phyloP scores from a whole-genome alignment of 2,113 vertebrate genomes.

The Callipepla californica region DNA sequence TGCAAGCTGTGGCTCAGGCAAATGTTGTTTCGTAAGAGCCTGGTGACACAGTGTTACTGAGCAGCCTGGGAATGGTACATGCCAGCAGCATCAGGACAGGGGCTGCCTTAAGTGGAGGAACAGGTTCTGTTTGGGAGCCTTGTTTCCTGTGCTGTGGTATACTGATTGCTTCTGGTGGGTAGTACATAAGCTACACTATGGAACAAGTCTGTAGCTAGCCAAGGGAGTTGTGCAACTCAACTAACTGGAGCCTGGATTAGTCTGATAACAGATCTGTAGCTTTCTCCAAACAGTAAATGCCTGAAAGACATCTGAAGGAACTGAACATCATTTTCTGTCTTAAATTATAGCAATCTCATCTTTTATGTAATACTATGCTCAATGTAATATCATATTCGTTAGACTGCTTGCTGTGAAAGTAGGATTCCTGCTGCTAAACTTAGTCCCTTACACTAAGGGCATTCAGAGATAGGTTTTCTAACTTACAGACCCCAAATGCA shows the following conservation, averaged over 20 bases:
- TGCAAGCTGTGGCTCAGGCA: not conserved
- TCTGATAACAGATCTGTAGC: not conserved
- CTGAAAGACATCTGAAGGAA: not conserved
- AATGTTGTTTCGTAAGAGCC: not conserved
- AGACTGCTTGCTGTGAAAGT: not conserved
- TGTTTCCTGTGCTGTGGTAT: rapidly evolving
- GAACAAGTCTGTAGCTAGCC: not conserved
- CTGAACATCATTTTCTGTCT: not conserved
- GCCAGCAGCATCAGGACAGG: not conserved
- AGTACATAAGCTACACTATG: not conserved
- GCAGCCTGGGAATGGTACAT: not conserved
- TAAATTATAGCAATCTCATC: not conserved
- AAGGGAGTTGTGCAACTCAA: rapidly evolving
- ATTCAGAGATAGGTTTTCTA: not conserved
- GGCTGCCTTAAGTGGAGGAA: not conserved
- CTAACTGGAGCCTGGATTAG: not conserved
- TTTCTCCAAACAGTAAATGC: not conserved
- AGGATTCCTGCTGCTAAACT: not conserved
- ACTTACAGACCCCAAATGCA: not conserved
- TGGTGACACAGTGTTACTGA: not conserved
- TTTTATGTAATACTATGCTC: not conserved
- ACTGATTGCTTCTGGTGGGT: not conserved
- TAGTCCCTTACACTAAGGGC: not conserved
- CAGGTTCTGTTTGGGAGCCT: not conserved
- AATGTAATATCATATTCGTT: rapidly evolving